Conservation (phyloP, 2,797 vertebrate species). For the Pipistrellus nathusii region DNA sequence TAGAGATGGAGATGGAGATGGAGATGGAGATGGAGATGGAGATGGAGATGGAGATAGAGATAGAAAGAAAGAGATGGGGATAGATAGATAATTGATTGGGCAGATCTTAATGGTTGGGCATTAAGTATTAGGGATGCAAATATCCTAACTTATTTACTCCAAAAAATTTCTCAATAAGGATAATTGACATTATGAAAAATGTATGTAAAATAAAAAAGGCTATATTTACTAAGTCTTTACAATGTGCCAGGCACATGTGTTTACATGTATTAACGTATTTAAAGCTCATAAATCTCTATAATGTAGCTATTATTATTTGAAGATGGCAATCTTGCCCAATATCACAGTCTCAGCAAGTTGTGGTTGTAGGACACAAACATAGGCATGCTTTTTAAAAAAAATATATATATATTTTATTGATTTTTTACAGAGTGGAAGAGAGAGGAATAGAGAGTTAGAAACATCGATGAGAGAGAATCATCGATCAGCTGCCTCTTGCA, state of each 20-base stretch:
- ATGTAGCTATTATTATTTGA: slow-evolving; percentile 11
- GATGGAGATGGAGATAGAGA: neutral
- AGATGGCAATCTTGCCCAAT: neutral
- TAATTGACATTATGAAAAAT: neutral
- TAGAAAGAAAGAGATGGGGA: neutral
- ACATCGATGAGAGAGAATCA: too few relatives aligned
- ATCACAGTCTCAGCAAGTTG: neutral
- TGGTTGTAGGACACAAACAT: neutral
- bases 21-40: too few relatives aligned
- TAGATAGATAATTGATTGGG: neutral
- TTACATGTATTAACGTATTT: neutral
- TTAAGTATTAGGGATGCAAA: neutral
- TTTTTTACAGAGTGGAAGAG: too few relatives aligned
- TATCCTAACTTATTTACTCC: neutral
- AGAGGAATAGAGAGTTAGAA: too few relatives aligned
- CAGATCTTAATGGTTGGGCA: neutral
- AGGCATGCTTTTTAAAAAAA: neutral
- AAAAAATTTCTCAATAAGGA: neutral
- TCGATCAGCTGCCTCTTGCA: too few relatives aligned
- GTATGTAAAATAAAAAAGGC: neutral
- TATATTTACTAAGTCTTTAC: neutral
- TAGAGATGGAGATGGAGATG: too few relatives aligned
- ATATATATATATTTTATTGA: too few relatives aligned
- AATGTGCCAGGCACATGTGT: neutral
- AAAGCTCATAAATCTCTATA: neutral